Conservation (phyloP, 2,113 vertebrate species). For the Melanerpes aurifrons region DNA sequence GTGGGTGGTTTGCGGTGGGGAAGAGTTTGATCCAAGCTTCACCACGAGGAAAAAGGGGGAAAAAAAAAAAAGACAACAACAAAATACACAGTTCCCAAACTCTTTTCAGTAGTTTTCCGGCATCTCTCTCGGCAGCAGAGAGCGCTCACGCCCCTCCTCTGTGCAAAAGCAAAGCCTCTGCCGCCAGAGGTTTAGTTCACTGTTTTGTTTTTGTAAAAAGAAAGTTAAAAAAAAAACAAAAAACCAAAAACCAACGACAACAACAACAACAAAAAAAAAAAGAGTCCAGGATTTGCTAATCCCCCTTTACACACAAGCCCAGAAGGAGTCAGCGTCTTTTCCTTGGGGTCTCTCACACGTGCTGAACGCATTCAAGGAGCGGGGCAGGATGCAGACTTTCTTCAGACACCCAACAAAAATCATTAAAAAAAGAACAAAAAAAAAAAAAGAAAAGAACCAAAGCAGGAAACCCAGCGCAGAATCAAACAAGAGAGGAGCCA, state of each 20-base stretch:
- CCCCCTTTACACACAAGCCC: constrained; percentile 30
- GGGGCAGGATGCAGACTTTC: background rate
- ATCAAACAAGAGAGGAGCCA: background rate
- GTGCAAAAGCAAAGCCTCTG: constrained; percentile 77
- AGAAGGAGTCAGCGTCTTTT: constrained; percentile 55
- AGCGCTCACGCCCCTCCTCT: constrained; percentile 52
- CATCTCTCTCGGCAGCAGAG: constrained; percentile 68
- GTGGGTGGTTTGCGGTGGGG: constrained; percentile 70
- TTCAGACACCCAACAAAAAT: background rate
- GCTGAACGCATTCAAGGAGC: constrained; percentile 15
- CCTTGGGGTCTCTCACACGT: constrained; percentile 68
- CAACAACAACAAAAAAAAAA: too few species aligned
- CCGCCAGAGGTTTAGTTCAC: constrained; percentile 72
- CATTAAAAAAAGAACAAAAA: background rate
- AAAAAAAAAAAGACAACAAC: too few species aligned
- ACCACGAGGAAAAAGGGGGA: background rate
- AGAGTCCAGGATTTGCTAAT: constrained; percentile 43
- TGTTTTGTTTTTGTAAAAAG: background rate
- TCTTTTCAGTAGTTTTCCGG: constrained; percentile 73
- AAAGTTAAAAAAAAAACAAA: background rate
- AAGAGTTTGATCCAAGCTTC: constrained; percentile 65
- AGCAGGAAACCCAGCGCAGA: constrained; percentile 14
- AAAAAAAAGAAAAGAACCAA: background rate
- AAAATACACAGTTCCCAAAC: constrained; percentile 37
- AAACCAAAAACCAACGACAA: too few species aligned